These are phyloP conservation scores for Andrena minutula DNA, from an alignment of 2,888 invertebrate species.

Conservation along the genomic window DNA sequence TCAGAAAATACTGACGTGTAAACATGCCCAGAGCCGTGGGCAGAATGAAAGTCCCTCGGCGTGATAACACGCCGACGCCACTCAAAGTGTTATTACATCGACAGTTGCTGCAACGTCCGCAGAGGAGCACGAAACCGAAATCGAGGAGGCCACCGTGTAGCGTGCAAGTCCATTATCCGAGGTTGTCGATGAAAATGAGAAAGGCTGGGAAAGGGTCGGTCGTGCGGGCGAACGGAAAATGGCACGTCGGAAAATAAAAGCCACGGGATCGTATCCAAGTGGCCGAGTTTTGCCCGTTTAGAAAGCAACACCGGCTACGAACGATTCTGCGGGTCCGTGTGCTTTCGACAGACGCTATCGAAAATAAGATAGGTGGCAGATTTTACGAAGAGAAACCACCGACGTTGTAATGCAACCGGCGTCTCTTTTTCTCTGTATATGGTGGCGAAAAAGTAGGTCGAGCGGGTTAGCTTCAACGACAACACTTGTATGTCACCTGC, in stretches of 20 bases:
- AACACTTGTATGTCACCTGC: slow-evolving; percentile 59
- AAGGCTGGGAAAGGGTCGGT: neutral
- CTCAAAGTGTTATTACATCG: neutral
- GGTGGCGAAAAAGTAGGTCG: slow-evolving; percentile 81
- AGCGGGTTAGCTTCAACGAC: slow-evolving; percentile 63
- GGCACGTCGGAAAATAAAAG: slow-evolving; percentile 21
- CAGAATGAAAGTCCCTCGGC: no score
- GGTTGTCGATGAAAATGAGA: neutral
- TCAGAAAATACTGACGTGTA: no score
- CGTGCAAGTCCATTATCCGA: neutral
- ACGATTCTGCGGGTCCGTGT: slow-evolving; percentile 66
- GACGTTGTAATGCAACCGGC: slow-evolving; percentile 51
- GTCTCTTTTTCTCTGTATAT: slow-evolving; percentile 72
- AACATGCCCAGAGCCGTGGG: no score
- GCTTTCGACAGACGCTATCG: slow-evolving; percentile 42
- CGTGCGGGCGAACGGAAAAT: neutral
- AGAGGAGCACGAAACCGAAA: neutral
- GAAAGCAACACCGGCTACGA: slow-evolving; percentile 76
- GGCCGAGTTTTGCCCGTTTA: slow-evolving; percentile 70
- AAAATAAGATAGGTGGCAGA: slow-evolving; percentile 69
- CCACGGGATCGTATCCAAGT: slow-evolving; percentile 4
- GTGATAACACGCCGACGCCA: no score
- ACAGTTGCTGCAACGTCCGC: neutral
- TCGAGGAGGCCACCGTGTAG: neutral
- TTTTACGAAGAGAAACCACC: slow-evolving; percentile 76